Conservation (phyloP, 2,888 invertebrate genomes). For the Lasioglossum figueresi region DNA sequence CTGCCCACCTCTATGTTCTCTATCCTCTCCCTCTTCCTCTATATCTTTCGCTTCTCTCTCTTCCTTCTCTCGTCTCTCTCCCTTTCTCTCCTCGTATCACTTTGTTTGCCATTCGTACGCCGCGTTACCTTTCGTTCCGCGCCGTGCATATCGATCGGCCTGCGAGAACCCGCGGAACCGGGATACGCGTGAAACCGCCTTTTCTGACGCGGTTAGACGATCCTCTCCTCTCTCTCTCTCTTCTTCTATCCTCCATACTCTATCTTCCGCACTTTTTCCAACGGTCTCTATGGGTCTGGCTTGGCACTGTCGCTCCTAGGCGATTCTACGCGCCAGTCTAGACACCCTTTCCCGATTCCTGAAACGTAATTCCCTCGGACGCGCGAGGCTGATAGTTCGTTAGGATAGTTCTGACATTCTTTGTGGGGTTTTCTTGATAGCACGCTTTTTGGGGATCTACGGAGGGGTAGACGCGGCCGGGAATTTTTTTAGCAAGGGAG, state of each 20-base stretch:
- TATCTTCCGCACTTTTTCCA: neutral
- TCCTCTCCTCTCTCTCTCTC: constrained; percentile 7
- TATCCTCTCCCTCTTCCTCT: neutral
- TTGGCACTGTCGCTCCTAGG: neutral
- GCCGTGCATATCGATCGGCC: constrained; percentile 67
- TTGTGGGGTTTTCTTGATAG: neutral
- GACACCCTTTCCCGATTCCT: neutral
- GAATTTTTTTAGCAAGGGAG: neutral
- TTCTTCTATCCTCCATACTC: neutral
- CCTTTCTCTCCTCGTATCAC: constrained; percentile 59
- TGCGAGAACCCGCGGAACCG: constrained; percentile 34
- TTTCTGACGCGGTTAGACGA: constrained; percentile 34
- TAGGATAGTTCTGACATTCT: constrained; percentile 14
- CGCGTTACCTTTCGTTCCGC: constrained; percentile 62
- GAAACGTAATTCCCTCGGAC: constrained; percentile 4
- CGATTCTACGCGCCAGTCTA: constrained; percentile 9
- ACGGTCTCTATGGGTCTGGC: constrained; percentile 3
- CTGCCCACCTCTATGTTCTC: constrained; percentile 49
- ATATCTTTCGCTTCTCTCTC: neutral
- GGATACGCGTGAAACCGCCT: constrained; percentile 38
- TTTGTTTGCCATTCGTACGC: constrained; percentile 68
- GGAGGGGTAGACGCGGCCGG: neutral
- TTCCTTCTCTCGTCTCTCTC: constrained; percentile 12
- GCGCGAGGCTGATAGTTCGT: constrained; percentile 3
- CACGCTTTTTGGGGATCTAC: neutral